Percentiles rank a stretch among this genome's conserved stretches.
These are phyloP conservation scores for Perca fluviatilis DNA, from an alignment of 2,113 vertebrate genomes.

Conservation along the genomic window DNA sequence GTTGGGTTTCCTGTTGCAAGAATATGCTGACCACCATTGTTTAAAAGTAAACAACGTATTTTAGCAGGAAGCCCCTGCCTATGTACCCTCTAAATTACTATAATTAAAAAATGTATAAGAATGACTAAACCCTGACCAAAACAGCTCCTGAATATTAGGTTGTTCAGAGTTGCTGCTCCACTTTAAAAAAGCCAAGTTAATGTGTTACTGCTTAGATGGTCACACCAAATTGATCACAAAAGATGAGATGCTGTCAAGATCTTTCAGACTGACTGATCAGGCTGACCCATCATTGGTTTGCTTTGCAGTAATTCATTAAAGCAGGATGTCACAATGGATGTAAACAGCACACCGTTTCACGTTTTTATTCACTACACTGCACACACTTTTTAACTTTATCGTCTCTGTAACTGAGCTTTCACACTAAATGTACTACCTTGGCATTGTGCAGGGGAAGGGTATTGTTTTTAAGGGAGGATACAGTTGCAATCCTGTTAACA, in stretches of 20 bases:
- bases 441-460: neutral
- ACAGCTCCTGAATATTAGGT: neutral
- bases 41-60: neutral
- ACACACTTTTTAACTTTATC: neutral
- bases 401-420: neutral
- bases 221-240: conserved; percentile 4
- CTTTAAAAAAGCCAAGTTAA: conserved; percentile 3
- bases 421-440: neutral
- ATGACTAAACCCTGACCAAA: neutral
- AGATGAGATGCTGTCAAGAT: conserved; percentile 21
- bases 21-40: neutral
- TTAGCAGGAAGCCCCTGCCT: neutral
- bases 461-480: neutral
- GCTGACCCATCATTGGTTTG: conserved; percentile 3
- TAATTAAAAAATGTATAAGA: neutral
- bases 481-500: neutral
- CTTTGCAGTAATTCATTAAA: neutral
- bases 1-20: neutral
- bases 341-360: neutral
- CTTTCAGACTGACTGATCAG: conserved; percentile 4
- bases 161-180: neutral
- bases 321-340: neutral
- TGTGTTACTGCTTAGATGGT: neutral
- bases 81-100: neutral
- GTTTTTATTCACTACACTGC: neutral